Base-by-base conservation (phyloP, 2,888 invertebrate genomes). In the Digitonthophagus gazella region DNA sequence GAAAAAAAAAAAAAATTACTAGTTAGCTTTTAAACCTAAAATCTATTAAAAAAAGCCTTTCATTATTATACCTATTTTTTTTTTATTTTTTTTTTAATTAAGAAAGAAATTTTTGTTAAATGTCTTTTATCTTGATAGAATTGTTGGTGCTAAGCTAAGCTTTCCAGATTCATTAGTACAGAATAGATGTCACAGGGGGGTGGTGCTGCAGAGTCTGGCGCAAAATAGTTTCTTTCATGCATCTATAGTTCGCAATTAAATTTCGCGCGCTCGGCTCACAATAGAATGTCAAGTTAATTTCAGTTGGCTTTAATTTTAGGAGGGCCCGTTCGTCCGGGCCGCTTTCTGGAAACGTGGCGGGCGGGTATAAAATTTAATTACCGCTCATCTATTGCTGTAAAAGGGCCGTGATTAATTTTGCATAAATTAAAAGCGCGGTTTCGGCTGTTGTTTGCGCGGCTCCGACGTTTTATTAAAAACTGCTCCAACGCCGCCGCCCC, bases 341-440 rank as follows among this genome's bases (percentile, higher is more conserved):
- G 16, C 19, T 20, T 61, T 20, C 18, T 61, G 28, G 8, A 44
- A 44, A 44, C 61, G 61, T 19, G 18, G 20, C 61, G 19, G 18
- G 19, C 20, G 61, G 19, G 61, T 61, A 61, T 61, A 61, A 61
- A 61, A 61, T 61, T 61, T 61, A 61, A 61, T 61, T 61, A 61
- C 61, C 20, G 61, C 61, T 61, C 61, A 61, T 61, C 61, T 61
- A 61, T 61, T 61, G 19, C 61, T 19, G 61, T 61, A 61, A 20
- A 44, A 61, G 61, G 61, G 16, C 61, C 61, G 61, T 61, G 61
- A 61, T 61, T 61, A 61, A 61, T 61, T 61, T 61, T 61, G 61
- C 61, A 61, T 61, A 61, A 61, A 61, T 61, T 61, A 61, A 61
- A 61, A 61, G 28, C 20, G 18, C 61, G 19, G 61, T 61, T 58